Percentiles rank a stretch among this genome's conserved stretches.
phyloP scores from a whole-genome alignment of 1,140 invertebrate species.

The Drosophila insularis region DNA sequence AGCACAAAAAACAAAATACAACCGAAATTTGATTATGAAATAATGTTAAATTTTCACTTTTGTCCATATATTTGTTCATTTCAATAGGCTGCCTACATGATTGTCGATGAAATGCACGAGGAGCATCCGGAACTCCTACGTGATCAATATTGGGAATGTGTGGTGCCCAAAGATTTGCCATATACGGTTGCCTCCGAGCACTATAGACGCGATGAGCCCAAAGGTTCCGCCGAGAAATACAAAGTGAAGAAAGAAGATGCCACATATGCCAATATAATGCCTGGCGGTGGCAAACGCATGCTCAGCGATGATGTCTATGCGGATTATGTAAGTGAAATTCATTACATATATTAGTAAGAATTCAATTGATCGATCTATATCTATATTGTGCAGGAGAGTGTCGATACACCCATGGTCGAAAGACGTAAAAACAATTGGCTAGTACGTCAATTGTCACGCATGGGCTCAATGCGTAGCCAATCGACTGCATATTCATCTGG shows the following conservation, averaged over 20 bases:
- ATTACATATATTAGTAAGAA: not conserved
- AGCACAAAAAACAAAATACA: constrained; percentile 15
- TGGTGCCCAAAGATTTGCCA: constrained; percentile 93
- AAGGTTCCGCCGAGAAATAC: constrained; percentile 92
- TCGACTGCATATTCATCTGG: constrained; percentile 92
- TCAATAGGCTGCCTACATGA: constrained; percentile 92
- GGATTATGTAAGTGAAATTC: constrained; percentile 88
- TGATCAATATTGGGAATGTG: constrained; percentile 95
- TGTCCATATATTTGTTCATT: constrained; percentile 14
- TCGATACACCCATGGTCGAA: constrained; percentile 92
- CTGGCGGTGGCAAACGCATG: constrained; percentile 84
- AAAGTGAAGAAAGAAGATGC: constrained; percentile 92
- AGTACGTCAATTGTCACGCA: constrained; percentile 90
- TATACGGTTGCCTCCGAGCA: constrained; percentile 93
- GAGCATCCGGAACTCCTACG: constrained; percentile 93
- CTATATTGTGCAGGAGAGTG: constrained; percentile 87
- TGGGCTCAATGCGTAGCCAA: constrained; percentile 91
- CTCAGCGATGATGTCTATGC: constrained; percentile 92
- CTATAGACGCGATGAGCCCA: constrained; percentile 90
- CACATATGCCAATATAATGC: constrained; percentile 88
- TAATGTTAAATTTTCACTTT: constrained; percentile 40
- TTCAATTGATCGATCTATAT: not conserved
- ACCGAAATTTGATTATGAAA: constrained; percentile 65
- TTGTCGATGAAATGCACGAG: constrained; percentile 95
- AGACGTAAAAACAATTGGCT: constrained; percentile 94